A percentile compares a stretch with the other conserved stretches of the same genome.
Evolutionary conservation across 2,888 invertebrate genomes (phyloP).

Genomic region (Lochmaea crataegi): DNA sequence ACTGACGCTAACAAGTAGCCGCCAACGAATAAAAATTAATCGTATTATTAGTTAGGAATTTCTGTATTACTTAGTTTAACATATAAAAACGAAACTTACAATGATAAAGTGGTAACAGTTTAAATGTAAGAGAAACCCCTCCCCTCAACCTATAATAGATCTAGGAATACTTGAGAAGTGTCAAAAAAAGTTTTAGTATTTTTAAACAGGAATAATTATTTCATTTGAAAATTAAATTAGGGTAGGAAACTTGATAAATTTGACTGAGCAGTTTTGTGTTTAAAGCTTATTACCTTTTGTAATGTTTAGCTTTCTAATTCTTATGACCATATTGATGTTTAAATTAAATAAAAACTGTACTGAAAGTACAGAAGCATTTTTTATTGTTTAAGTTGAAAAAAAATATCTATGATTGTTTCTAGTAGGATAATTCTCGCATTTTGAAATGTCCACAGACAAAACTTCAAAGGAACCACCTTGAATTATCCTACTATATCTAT

Average conservation of each 20-base stretch:
- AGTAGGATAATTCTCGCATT: no score
- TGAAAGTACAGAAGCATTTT: neutral
- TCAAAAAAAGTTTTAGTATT: no score
- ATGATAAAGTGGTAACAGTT: neutral
- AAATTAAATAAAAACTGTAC: neutral
- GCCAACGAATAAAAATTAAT: neutral
- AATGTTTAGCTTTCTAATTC: neutral
- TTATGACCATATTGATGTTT: neutral
- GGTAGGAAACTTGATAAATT: neutral
- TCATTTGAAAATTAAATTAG: neutral
- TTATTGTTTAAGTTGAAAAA: neutral
- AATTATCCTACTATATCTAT: no score
- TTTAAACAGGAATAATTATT: no score
- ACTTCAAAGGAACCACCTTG: no score
- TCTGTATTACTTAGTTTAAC: neutral
- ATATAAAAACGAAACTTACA: neutral
- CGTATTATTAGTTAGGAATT: neutral
- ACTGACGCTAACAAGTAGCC: slow-evolving; percentile 29
- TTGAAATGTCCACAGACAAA: no score
- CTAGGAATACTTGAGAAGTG: neutral
- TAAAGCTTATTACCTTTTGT: neutral
- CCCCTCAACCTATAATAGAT: neutral
- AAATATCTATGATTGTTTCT: no score
- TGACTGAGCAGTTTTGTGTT: neutral
- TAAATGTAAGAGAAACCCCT: neutral